Evolutionary conservation across 1,140 invertebrate species (phyloP), one percentile per base, ranked within the genome.

Genomic region (Trichonephila inaurata): DNA sequence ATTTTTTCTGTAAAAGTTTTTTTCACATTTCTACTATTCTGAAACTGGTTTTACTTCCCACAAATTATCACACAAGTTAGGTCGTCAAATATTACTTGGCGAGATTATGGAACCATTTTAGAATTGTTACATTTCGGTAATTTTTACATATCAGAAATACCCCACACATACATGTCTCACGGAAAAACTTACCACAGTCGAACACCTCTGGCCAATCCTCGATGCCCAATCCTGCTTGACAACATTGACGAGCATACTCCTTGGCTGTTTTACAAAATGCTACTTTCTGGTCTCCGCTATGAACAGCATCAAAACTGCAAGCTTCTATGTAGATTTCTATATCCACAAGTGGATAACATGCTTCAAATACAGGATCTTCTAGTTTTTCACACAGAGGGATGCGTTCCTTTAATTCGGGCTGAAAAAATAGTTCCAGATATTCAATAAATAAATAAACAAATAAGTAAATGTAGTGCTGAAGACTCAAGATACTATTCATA

Each of bases 171-270:
- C 62, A 62, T 62, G 18, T 51, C 6, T 51, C 51, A 64, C 16
- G 72, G 72, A 18, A 89, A 40, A 61, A 6, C 94, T 96, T 97
- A 0, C 97, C 97, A 94, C 97, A 97, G n/a, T 97, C 86, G 82
- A 97, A 95, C 0, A 96, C 95, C 0, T 95, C 95, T 66, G 97
- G 96, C 98, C 98, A 98, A 77, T 94, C 83, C 93, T 97, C 95
- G 0, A 97, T 95, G 95, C 97, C 98, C 1, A 98, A 96, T 16
- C 97, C 97, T 81, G 96, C 96, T 40, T 96, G 95, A 51, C 96
- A 96, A 95, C 98, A 98, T 94, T 97, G 97, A 72, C 97, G 96
- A 0, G 97, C 97, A 95, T 98, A 98, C 5, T 97, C 96, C 95
- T 97, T 97, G 7, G 98, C 95, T 1, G 96, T 96, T 19, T 96